Percentiles rank a stretch among this genome's conserved stretches.
phyloP scores from a whole-genome alignment of 1,140 invertebrate species.

The Gonioctena quinquepunctata region DNA sequence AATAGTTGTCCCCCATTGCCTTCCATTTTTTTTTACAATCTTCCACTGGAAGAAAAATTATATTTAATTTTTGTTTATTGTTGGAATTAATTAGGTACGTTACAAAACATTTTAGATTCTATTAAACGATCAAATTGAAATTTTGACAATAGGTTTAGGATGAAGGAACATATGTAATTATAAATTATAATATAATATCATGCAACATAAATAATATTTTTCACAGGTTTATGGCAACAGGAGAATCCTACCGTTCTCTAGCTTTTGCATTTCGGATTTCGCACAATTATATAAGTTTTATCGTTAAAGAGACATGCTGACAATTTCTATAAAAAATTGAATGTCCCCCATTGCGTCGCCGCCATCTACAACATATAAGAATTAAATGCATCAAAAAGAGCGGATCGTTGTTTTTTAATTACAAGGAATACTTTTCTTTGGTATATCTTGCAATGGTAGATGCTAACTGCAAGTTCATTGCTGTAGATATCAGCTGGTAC shows the following conservation, averaged over 20 bases:
- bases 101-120: too few relatives aligned
- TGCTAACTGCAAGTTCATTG: neutral
- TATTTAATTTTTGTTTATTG: too few relatives aligned
- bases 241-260: neutral
- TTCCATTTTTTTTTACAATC: too few relatives aligned
- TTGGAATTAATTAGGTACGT: too few relatives aligned
- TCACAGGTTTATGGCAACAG: neutral
- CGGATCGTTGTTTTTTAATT: neutral
- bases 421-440: neutral
- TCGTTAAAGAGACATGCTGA: neutral
- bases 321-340: neutral
- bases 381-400: neutral
- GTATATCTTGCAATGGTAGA: neutral
- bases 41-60: too few relatives aligned
- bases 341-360: neutral
- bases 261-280: neutral
- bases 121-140: too few relatives aligned
- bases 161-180: too few relatives aligned
- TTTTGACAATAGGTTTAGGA: too few relatives aligned
- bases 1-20: too few relatives aligned
- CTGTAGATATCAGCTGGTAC: neutral
- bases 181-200: too few relatives aligned
- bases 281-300: neutral
- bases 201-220: too few relatives aligned
- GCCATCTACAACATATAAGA: neutral